Evolutionary conservation across 2,113 vertebrate genomes (phyloP).

Genomic region (Chlamydotis undulata): DNA sequence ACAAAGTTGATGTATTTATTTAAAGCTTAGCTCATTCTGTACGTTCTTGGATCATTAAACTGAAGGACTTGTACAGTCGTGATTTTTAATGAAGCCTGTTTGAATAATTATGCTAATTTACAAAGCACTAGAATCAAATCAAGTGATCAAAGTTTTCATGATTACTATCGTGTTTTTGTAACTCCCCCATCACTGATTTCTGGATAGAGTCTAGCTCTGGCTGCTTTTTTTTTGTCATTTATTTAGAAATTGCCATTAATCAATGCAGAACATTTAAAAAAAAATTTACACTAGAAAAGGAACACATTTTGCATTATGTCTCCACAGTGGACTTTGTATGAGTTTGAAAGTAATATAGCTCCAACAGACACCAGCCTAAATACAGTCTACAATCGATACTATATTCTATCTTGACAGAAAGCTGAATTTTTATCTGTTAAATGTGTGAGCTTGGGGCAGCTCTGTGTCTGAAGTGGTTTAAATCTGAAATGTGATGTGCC

Average conservation of each 20-base stretch:
- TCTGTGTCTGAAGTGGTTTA: conserved; percentile 82
- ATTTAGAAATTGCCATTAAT: conserved; percentile 62
- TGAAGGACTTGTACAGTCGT: conserved; percentile 69
- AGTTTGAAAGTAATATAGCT: conserved; percentile 72
- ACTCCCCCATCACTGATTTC: conserved; percentile 60
- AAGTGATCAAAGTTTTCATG: conserved; percentile 80
- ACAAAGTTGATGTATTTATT: conserved; percentile 66
- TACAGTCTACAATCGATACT: conserved; percentile 79
- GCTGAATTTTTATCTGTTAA: conserved; percentile 86
- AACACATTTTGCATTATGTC: conserved; percentile 39
- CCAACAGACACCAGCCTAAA: conserved; percentile 69
- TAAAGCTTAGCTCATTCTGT: conserved; percentile 69
- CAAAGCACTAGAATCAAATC: conserved; percentile 81
- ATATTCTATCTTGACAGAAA: conserved; percentile 80
- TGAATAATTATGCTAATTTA: conserved; percentile 83
- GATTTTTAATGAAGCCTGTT: conserved; percentile 80
- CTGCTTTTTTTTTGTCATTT: not conserved
- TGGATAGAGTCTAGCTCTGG: conserved; percentile 25
- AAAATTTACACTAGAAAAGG: conserved; percentile 24
- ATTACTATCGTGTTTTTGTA: conserved; percentile 69
- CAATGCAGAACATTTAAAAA: conserved; percentile 41
- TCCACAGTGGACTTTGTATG: conserved; percentile 39
- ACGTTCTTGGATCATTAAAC: conserved; percentile 77
- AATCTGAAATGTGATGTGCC: conserved; percentile 80
- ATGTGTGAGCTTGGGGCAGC: conserved; percentile 80